Conservation (phyloP, 2,797 vertebrate genomes). For the Sorex maritimensis region DNA sequence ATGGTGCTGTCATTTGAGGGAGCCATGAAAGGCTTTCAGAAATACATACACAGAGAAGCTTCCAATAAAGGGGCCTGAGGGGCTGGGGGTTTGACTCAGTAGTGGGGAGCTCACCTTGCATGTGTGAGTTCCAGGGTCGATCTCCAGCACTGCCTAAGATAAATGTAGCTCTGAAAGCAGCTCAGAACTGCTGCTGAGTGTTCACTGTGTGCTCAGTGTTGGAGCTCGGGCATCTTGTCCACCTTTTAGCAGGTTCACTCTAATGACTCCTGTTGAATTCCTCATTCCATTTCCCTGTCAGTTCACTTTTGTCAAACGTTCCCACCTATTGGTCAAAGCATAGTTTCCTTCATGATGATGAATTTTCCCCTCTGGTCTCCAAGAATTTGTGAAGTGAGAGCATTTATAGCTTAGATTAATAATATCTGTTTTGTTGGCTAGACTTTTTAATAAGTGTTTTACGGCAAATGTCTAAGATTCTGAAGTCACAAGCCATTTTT, state of each 20-base stretch:
- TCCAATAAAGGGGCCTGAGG: not conserved
- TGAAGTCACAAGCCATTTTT: not conserved
- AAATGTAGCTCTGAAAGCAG: not conserved
- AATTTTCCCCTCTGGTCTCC: slow-evolving; percentile 35
- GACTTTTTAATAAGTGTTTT: slow-evolving; percentile 51
- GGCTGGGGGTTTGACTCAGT: too few relatives aligned
- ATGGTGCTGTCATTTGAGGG: not conserved
- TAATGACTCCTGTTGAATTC: not conserved
- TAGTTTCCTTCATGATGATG: not conserved
- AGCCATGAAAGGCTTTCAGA: not conserved
- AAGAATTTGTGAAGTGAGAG: not conserved
- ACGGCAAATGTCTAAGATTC: not conserved
- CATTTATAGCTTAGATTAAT: not conserved
- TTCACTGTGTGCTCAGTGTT: not conserved
- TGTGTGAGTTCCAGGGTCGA: too few relatives aligned
- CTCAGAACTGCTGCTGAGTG: not conserved
- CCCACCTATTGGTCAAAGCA: not conserved
- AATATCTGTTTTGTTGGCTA: not conserved
- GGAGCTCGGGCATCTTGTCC: not conserved
- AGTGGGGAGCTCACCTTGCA: too few relatives aligned
- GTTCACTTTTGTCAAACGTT: slow-evolving; percentile 16
- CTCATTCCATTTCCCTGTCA: not conserved
- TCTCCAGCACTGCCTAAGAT: too few relatives aligned
- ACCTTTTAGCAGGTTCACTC: slow-evolving; percentile 6
- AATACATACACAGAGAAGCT: not conserved